Base-by-base conservation (phyloP, 1,140 invertebrate species). In the Yoshiicerus persimilis region DNA sequence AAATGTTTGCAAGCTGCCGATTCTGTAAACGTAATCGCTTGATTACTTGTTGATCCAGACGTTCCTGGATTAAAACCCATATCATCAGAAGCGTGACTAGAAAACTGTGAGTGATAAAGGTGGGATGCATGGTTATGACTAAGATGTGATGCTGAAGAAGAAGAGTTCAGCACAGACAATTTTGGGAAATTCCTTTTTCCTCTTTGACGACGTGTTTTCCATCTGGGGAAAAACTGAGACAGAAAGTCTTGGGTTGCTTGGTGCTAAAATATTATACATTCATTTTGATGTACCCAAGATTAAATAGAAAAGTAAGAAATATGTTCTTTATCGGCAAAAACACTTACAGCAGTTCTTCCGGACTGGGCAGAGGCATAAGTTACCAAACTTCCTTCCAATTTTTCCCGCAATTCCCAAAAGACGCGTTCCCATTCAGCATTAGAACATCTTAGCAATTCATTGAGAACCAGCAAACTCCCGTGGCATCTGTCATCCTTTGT, bases 381-480 rank as follows among this genome's bases (percentile, higher is more conserved):
- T 16, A 80, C 75, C 32, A 84, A 62, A 84, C 32, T 84, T 47
- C 86, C 87, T 62, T 84, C 87, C 32, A 87, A 62, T 20, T 86
- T 89, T 32, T 86, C 83, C 27, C 77, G 92, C 2, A 98, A 92
- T n/a, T 94, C 93, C 85, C 95, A 95, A 89, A 97, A 97, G 88
- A 95, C 95, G 27, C 94, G 94, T 92, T 98, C 98, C 95, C 97
- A 98, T 75, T 95, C 94, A 3, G 96, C 95, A 93, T 99, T 98
- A 75, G 97, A 96, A 91, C 97, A 98, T 89, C 98, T 93, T 2
- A 99, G 93, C 0, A 99, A 93, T 92, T 99, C 99, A 93, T 99
- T 99, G 2, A 99, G 93, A 16, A 99, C 97, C 16, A 99, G 94
- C 0, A 99, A 93, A 1, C 97, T 97, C 16, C 98, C 98, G 92